Percentiles rank a stretch among this genome's conserved stretches.
Conservation (phyloP, 2,888 invertebrate species). For the Nematopogon swammerdamellus region DNA sequence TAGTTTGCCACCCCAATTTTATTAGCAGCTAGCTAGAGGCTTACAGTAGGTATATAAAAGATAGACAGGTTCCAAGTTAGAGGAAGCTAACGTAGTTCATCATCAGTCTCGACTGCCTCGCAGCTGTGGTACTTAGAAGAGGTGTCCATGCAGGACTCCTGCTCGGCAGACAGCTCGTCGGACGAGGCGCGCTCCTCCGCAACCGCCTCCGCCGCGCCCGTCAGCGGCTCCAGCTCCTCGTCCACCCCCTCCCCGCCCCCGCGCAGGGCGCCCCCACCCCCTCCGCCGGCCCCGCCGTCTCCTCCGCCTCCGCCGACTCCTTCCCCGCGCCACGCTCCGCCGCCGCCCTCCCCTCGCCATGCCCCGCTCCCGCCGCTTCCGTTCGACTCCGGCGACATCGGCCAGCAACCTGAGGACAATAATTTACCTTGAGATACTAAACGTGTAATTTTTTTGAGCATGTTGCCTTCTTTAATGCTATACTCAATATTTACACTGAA, state of each 20-base stretch:
- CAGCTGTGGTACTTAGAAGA: conserved; percentile 76
- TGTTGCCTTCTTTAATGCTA: too few species aligned
- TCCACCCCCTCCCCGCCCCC: conserved; percentile 21
- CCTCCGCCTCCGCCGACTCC: neutral
- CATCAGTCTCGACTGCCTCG: conserved; percentile 66
- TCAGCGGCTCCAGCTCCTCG: conserved; percentile 65
- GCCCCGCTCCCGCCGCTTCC: conserved; percentile 16
- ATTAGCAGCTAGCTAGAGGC: too few species aligned
- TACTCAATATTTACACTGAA: too few species aligned
- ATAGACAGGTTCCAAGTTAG: neutral
- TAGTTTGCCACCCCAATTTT: too few species aligned
- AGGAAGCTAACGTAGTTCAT: conserved; percentile 22
- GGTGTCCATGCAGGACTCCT: conserved; percentile 63
- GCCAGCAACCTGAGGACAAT: conserved; percentile 5
- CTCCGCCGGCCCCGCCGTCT: neutral
- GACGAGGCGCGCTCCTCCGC: conserved; percentile 39
- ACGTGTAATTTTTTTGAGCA: too few species aligned
- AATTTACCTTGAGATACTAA: neutral
- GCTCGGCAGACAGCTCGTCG: conserved; percentile 65
- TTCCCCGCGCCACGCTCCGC: neutral
- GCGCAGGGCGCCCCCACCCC: conserved; percentile 14
- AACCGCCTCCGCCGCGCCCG: conserved; percentile 57
- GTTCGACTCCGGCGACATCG: conserved; percentile 26
- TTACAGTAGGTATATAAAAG: too few species aligned
- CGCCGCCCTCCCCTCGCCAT: neutral